A percentile compares a stretch with the other conserved stretches of the same genome.
These are phyloP conservation scores for Pseudochirops corinnae DNA, from an alignment of 2,797 vertebrate species.

Conservation along the genomic window DNA sequence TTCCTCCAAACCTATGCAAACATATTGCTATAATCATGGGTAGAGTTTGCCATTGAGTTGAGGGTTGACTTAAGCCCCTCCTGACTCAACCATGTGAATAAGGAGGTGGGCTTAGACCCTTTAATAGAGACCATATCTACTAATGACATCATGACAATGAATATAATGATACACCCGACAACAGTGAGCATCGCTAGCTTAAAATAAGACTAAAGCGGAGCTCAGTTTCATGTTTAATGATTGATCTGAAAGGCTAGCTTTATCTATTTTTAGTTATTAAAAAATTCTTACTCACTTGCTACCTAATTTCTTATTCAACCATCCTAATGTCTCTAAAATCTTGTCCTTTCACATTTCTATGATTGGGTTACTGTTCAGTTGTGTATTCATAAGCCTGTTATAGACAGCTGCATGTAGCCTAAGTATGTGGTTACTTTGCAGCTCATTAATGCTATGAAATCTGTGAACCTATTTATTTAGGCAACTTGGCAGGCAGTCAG, in stretches of 20 bases:
- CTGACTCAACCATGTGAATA: background rate
- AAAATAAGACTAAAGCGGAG: background rate
- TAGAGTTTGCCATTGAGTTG: background rate
- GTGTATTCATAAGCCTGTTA: slow-evolving; percentile 59
- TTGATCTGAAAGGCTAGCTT: background rate
- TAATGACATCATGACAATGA: background rate
- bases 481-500: slow-evolving; percentile 65
- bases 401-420: slow-evolving; percentile 56
- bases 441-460: slow-evolving; percentile 74
- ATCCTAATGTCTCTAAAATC: slow-evolving; percentile 36
- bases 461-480: slow-evolving; percentile 71
- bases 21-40: background rate
- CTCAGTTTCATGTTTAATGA: background rate
- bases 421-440: slow-evolving; percentile 65
- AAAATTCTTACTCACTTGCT: slow-evolving; percentile 12
- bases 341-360: slow-evolving; percentile 40
- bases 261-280: background rate
- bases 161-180: background rate
- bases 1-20: background rate
- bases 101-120: background rate
- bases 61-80: background rate
- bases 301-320: slow-evolving; percentile 33
- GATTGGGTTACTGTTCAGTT: slow-evolving; percentile 60
- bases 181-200: background rate
- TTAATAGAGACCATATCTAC: background rate